Conservation (phyloP, 1,140 invertebrate species). For the Holcopasites calliopsidis region DNA sequence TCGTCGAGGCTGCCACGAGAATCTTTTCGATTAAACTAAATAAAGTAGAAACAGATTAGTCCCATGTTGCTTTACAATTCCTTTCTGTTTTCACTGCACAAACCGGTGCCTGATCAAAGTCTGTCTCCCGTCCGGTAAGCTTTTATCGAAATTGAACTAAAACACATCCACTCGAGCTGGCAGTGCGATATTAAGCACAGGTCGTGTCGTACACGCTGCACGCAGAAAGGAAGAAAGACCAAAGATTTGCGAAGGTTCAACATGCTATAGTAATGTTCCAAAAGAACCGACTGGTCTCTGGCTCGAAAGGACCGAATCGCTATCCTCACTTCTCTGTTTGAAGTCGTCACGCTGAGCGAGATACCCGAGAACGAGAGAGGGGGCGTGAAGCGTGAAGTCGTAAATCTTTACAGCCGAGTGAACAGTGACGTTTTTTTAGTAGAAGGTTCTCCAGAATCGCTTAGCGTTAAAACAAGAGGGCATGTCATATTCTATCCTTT, state of each 20-base stretch:
- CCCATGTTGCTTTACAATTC: background rate
- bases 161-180: background rate
- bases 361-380: too few species aligned
- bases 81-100: background rate
- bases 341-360: too few species aligned
- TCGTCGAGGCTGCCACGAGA: background rate
- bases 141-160: conserved; percentile 28
- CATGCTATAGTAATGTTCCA: too few species aligned
- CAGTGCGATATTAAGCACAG: background rate
- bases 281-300: too few species aligned
- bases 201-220: background rate
- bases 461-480: too few species aligned
- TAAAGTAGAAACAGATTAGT: background rate
- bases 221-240: background rate
- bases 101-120: background rate
- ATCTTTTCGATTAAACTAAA: background rate
- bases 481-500: too few species aligned
- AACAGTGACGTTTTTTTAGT: too few species aligned
- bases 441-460: too few species aligned
- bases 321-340: too few species aligned
- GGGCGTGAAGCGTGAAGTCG: too few species aligned
- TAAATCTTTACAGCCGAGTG: too few species aligned
- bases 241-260: background rate
- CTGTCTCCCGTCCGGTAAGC: background rate
- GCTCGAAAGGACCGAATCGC: too few species aligned